Percentiles rank a stretch among this genome's conserved stretches.
phyloP scores from a whole-genome alignment of 2,113 vertebrate genomes.

The Centropristis striata region DNA sequence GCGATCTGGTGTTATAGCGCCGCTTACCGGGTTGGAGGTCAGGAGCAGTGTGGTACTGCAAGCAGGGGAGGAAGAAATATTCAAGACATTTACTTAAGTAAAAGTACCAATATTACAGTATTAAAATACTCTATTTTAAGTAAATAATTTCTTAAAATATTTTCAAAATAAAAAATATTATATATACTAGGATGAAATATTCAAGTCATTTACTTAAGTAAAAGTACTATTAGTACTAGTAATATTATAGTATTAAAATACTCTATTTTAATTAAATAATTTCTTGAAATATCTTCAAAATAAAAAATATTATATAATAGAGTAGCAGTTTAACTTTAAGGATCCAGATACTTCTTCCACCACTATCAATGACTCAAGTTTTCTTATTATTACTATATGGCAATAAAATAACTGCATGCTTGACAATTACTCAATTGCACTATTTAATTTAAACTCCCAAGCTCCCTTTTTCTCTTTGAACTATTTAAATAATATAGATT shows the following conservation, averaged over 20 bases:
- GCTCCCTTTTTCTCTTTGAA: background rate
- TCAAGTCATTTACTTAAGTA: background rate
- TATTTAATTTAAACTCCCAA: background rate
- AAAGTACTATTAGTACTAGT: no score
- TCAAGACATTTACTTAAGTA: background rate
- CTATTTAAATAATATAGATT: no score
- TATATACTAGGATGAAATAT: background rate
- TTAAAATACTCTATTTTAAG: background rate
- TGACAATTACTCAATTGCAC: background rate
- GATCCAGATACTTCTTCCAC: no score
- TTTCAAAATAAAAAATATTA: no score
- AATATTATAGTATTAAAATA: background rate
- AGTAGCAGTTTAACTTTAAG: no score
- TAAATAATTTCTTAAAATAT: no score
- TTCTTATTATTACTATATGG: background rate
- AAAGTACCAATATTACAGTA: background rate
- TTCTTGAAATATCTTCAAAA: no score
- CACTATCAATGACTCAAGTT: no score
- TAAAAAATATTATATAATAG: no score
- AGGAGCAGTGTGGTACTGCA: background rate
- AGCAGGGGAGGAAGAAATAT: background rate
- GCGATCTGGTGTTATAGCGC: rapidly evolving
- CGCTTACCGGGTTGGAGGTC: background rate
- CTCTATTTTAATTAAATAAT: no score
- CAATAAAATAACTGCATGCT: background rate